Evolutionary conservation across 2,797 vertebrate genomes (phyloP).

Genomic region (Poecilia velifera): DNA sequence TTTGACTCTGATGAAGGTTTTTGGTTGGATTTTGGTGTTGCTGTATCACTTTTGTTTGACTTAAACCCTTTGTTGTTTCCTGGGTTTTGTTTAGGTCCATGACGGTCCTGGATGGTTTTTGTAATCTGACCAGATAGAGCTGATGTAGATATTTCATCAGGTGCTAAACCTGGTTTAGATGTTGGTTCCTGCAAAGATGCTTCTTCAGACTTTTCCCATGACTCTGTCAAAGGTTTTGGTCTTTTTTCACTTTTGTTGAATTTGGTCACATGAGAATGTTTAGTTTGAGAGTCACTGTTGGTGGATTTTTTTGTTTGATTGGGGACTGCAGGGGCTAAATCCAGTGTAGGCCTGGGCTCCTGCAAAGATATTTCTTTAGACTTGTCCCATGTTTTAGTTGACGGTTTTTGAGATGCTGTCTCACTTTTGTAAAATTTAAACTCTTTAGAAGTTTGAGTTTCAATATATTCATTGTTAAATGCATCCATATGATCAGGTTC

Average conservation of each 20-base stretch:
- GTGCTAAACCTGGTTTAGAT: background rate
- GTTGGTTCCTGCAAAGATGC: background rate
- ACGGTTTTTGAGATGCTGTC: background rate
- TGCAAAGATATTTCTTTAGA: background rate
- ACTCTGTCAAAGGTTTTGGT: background rate
- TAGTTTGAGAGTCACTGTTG: background rate
- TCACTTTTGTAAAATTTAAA: background rate
- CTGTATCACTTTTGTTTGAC: slow-evolving; percentile 14
- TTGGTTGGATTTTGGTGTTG: slow-evolving; percentile 4
- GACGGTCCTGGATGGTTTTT: background rate
- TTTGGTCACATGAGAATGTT: slow-evolving; percentile 9
- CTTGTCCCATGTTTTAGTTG: background rate
- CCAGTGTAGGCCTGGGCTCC: background rate
- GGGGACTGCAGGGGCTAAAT: background rate
- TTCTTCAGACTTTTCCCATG: background rate
- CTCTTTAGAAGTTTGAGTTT: slow-evolving; percentile 1
- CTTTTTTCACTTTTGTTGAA: background rate
- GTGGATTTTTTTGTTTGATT: background rate
- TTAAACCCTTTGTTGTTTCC: slow-evolving; percentile 17
- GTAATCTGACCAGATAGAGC: background rate
- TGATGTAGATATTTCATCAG: background rate
- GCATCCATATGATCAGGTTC: slow-evolving; percentile 8
- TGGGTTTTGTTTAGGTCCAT: slow-evolving; percentile 2
- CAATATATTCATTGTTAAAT: slow-evolving; percentile 2
- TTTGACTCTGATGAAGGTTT: background rate